Evolutionary conservation across 2,888 invertebrate species (phyloP).

Genomic region (Molorchus minor): DNA sequence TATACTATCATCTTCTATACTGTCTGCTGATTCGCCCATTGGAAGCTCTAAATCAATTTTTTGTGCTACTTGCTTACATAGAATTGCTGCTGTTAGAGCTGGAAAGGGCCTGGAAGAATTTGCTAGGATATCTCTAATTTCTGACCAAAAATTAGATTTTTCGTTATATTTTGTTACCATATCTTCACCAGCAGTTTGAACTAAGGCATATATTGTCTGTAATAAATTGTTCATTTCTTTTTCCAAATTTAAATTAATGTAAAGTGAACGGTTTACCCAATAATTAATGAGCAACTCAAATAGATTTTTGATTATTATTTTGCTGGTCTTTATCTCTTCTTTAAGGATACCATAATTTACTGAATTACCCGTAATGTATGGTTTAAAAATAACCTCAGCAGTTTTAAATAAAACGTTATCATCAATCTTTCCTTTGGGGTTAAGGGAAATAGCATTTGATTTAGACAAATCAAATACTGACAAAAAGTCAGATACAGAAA

Average conservation of each 20-base stretch:
- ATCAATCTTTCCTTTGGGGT: slow-evolving; percentile 61
- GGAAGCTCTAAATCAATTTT: slow-evolving; percentile 63
- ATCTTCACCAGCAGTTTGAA: slow-evolving; percentile 67
- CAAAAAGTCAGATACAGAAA: slow-evolving; percentile 67
- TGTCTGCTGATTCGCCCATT: slow-evolving; percentile 46
- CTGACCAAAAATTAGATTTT: slow-evolving; percentile 84
- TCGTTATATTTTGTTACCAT: slow-evolving; percentile 73
- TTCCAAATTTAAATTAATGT: slow-evolving; percentile 60
- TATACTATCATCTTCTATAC: slow-evolving; percentile 56
- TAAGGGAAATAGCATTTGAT: slow-evolving; percentile 59
- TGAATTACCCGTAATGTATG: slow-evolving; percentile 50
- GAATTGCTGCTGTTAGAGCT: slow-evolving; percentile 83
- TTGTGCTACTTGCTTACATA: slow-evolving; percentile 79
- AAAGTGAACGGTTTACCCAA: slow-evolving; percentile 73
- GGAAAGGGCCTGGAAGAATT: slow-evolving; percentile 79
- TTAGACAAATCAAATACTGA: slow-evolving; percentile 64
- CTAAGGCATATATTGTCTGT: slow-evolving; percentile 71
- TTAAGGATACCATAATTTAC: slow-evolving; percentile 48
- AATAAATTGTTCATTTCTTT: slow-evolving; percentile 76
- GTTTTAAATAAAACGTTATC: slow-evolving; percentile 60
- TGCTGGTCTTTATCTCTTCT: slow-evolving; percentile 53
- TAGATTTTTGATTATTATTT: slow-evolving; percentile 72
- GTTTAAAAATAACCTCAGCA: slow-evolving; percentile 56
- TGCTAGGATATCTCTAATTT: slow-evolving; percentile 75
- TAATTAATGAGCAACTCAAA: slow-evolving; percentile 76